Evolutionary conservation across 2,888 invertebrate genomes (phyloP), one percentile per base, ranked within the genome.

Genomic region (Drosophila hawaiiensis): DNA sequence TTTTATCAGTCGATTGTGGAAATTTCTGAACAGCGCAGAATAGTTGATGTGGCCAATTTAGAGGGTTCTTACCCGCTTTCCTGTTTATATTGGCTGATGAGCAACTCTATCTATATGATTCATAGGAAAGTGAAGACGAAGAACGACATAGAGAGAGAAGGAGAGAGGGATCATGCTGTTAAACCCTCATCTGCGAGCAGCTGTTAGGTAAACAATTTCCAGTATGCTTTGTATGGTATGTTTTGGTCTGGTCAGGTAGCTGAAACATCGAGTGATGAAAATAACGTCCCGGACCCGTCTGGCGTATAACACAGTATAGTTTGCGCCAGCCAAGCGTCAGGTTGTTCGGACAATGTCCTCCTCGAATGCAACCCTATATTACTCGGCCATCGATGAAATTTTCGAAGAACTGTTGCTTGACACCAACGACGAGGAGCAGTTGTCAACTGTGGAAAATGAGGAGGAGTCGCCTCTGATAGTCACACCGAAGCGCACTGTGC

Each of bases 271-370:
- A 82, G 84, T 83, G 87, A 74, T 87, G 77, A 83, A 82, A 72
- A 55, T 65, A 25, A 14, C 41, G 62, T 60, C 50, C 54, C 19
- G 41, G 59, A 66, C 65, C 52, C 59, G 62, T 61, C 73, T 70
- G 43, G 61, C 69, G 80, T 85, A 82, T 79, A 84, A 82, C 83
- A 81, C 62, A 84, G 87, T 88, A 78, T 37, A 37, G 25, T 68
- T 65, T 50, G 53, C 29, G 70, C 37, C 62, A 68, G 62, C 65
- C 2, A 54, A 70, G 80, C 78, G 64, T 80, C 80, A 79, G 73
- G 79, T 78, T n/a, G 56, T 49, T 66, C 14, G n/a, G 47, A 60
- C 63, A 28, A 84, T 84, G 84, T 68, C 84, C 60, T 68, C 72
- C n/a, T 16, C 58, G 9, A 78, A 84, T 62, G 50, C 73, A 31